A percentile compares a stretch with the other conserved stretches of the same genome.
phyloP scores from a whole-genome alignment of 2,888 invertebrate species.

The Caenorhabditis virilis region DNA sequence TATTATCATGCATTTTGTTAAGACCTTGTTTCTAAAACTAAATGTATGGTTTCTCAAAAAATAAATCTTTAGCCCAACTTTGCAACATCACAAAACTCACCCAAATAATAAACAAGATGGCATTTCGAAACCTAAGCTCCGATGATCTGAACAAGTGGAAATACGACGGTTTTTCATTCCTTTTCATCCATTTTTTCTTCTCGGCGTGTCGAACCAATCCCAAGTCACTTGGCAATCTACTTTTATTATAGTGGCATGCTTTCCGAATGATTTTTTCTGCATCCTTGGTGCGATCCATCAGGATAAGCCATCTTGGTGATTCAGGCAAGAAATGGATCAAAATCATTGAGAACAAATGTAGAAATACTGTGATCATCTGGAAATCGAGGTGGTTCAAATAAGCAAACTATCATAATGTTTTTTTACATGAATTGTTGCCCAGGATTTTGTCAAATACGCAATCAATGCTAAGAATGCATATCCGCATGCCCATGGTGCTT shows the following conservation, averaged over 20 bases:
- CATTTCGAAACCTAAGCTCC: slow-evolving; percentile 57
- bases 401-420: background rate
- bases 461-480: slow-evolving; percentile 67
- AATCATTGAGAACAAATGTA: slow-evolving; percentile 60
- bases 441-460: slow-evolving; percentile 64
- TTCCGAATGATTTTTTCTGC: slow-evolving; percentile 64
- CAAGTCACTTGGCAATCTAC: slow-evolving; percentile 64
- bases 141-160: slow-evolving; percentile 60
- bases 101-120: slow-evolving; percentile 62
- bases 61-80: no score
- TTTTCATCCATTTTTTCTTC: slow-evolving; percentile 59
- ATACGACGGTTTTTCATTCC: slow-evolving; percentile 59
- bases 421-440: slow-evolving; percentile 63
- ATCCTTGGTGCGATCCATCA: slow-evolving; percentile 50
- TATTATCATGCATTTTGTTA: no score
- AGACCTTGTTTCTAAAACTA: no score
- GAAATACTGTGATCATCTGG: slow-evolving; percentile 54
- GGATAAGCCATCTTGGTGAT: slow-evolving; percentile 63
- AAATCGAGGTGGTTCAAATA: slow-evolving; percentile 10
- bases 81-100: slow-evolving; percentile 14
- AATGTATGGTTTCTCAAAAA: no score
- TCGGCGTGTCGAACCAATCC: slow-evolving; percentile 65
- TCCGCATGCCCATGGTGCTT: slow-evolving; percentile 68
- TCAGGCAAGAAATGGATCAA: slow-evolving; percentile 61
- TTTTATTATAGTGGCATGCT: slow-evolving; percentile 66